Percentiles rank a stretch among this genome's conserved stretches.
Evolutionary conservation across 64 coral and sea anemone genomes (phyloP).

Genomic region (Astreopora myriophthalma): DNA sequence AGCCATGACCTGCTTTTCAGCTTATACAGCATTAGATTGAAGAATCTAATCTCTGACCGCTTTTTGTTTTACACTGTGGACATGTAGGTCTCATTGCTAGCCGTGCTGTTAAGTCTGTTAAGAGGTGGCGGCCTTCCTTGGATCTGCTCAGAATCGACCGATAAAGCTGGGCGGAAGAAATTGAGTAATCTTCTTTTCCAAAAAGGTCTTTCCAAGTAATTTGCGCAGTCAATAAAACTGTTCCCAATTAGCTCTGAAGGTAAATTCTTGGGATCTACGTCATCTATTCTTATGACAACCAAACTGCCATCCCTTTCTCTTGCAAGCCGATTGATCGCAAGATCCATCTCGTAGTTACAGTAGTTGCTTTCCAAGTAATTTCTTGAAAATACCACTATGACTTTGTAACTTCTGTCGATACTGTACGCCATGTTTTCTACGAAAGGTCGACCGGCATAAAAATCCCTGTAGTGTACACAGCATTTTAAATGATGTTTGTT

Average conservation of each 20-base stretch:
- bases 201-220: neutral
- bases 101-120: neutral
- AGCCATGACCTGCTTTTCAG: too few species aligned
- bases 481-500: neutral
- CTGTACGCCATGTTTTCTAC: slow-evolving; percentile 35
- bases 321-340: neutral
- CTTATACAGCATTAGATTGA: too few species aligned
- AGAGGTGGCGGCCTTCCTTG: too few species aligned
- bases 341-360: slow-evolving; percentile 8
- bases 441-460: slow-evolving; percentile 21
- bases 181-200: neutral
- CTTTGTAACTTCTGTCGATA: slow-evolving; percentile 37
- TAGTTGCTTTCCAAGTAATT: slow-evolving; percentile 23
- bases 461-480: slow-evolving; percentile 55
- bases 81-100: neutral
- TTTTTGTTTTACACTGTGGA: neutral
- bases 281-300: neutral
- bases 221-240: neutral
- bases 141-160: too few species aligned
- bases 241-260: neutral
- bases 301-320: neutral
- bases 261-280: neutral
- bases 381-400: slow-evolving; percentile 27
- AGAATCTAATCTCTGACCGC: too few species aligned
- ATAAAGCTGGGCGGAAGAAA: neutral